Evolutionary conservation across 2,797 vertebrate species (phyloP).

Genomic region (Euthynnus affinis): DNA sequence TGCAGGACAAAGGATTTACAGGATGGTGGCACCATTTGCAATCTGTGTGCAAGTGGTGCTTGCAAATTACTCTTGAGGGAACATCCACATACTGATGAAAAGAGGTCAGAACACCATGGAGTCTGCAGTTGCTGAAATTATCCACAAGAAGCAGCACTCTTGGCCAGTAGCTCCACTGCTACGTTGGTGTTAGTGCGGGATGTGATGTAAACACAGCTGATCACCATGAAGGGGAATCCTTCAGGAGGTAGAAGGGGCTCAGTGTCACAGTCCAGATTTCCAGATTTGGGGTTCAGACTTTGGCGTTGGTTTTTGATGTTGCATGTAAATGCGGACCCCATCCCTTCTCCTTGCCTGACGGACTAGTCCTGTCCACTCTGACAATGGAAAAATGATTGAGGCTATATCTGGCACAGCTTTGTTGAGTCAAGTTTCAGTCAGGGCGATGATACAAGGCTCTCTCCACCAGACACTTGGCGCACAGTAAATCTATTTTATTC

Average conservation of each 20-base stretch:
- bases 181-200: too few relatives aligned
- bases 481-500: not conserved
- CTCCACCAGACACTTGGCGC: not conserved
- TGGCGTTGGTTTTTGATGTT: not conserved
- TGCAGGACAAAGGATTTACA: too few relatives aligned
- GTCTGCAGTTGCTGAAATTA: too few relatives aligned
- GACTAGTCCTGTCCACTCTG: not conserved
- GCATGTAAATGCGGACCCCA: not conserved
- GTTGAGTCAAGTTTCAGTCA: not conserved
- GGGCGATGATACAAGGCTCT: not conserved
- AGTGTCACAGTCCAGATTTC: not conserved
- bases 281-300: not conserved
- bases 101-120: too few relatives aligned
- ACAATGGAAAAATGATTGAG: not conserved
- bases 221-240: too few relatives aligned
- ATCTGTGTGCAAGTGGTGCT: too few relatives aligned
- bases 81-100: too few relatives aligned
- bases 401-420: not conserved
- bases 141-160: too few relatives aligned
- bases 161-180: too few relatives aligned
- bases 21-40: too few relatives aligned
- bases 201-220: too few relatives aligned
- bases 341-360: not conserved
- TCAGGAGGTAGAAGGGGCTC: not conserved
- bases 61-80: too few relatives aligned